Evolutionary conservation across 2,797 vertebrate genomes (phyloP).

Genomic region (Monodelphis domestica): DNA sequence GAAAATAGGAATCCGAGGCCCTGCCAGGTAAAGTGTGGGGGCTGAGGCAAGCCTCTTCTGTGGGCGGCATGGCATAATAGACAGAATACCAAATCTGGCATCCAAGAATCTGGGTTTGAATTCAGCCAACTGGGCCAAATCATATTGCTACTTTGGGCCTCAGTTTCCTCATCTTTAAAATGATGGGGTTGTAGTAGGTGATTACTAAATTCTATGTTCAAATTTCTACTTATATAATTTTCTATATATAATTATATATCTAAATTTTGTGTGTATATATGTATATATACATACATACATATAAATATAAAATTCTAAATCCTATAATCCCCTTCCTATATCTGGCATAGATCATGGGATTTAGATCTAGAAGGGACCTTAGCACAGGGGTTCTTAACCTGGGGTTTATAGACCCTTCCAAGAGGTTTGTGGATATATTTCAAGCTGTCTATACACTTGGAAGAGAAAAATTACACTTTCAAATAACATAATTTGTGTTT

Average conservation of each 20-base stretch:
- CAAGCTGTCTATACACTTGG: not conserved
- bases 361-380: not conserved
- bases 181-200: not conserved
- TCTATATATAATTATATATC: too few species aligned
- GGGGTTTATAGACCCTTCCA: not conserved
- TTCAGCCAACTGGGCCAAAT: not conserved
- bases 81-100: not conserved
- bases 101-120: not conserved
- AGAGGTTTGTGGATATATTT: not conserved
- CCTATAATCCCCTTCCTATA: not conserved
- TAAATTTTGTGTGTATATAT: too few species aligned
- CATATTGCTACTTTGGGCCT: not conserved
- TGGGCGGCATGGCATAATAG: not conserved
- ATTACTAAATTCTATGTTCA: not conserved
- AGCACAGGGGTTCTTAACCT: not conserved
- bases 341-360: not conserved
- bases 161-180: constrained; percentile 15
- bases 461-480: not conserved
- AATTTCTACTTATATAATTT: too few species aligned
- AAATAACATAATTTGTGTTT: not conserved
- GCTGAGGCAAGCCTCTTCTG: not conserved
- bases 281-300: too few species aligned
- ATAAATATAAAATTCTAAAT: too few species aligned
- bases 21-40: not conserved
- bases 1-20: not conserved